These are phyloP conservation scores for Oasisia sp. DNA, from an alignment of 2,888 invertebrate species.

Conservation along the genomic window DNA sequence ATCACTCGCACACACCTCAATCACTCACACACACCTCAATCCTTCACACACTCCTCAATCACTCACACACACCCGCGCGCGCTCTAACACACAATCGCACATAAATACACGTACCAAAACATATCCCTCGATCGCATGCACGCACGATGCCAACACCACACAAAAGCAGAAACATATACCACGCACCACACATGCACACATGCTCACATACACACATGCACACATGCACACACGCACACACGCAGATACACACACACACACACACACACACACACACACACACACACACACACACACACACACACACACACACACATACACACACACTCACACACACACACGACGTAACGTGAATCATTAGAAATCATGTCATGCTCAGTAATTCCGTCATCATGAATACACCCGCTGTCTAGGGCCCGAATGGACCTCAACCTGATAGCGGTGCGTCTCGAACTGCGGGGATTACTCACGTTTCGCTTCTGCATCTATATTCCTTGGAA, in stretches of 20 bases:
- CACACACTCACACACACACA: not conserved
- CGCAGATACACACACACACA: not conserved
- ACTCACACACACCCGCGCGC: too few species aligned
- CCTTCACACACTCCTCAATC: too few species aligned
- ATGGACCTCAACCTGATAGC: slow-evolving; percentile 27
- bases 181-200: too few species aligned
- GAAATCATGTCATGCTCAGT: not conserved
- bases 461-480: not conserved
- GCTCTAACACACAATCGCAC: too few species aligned
- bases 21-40: too few species aligned
- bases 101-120: too few species aligned
- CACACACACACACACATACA: not conserved
- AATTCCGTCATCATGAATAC: not conserved
- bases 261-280: not conserved
- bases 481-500: not conserved
- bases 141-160: too few species aligned
- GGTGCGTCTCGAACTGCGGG: slow-evolving; percentile 19
- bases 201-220: too few species aligned
- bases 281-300: not conserved
- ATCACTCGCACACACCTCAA: too few species aligned
- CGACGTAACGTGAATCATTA: not conserved
- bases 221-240: too few species aligned
- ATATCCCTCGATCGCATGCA: too few species aligned
- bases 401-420: not conserved
- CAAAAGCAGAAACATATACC: too few species aligned